Base-by-base conservation (phyloP, 2,113 vertebrate genomes). In the Prietella phreatophila region DNA sequence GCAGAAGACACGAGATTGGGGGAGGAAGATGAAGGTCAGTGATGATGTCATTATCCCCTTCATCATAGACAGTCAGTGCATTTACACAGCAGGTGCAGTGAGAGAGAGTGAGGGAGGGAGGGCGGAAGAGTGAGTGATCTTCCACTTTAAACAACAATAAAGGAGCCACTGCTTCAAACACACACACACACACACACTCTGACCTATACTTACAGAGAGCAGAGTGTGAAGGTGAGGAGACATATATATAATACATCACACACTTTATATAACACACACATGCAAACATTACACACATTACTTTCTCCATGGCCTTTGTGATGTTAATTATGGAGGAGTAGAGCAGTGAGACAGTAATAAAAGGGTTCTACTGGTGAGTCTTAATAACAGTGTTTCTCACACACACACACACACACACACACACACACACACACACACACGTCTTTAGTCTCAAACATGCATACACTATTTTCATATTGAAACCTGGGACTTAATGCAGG, bases 111-210 rank as follows among this genome's bases (percentile, higher is more conserved):
- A 22, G 11, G 15, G 9, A 47, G 20, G 6, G 5, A 25, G 17
- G 4, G 36, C 22, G 47, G 47, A 60, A 20, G 25, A 73, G 80
- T 61, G 87, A 84, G 61, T 71, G 85, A 86, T 27, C 88, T 50
- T 78, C 47, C 3, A 78, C 42, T 78, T 78, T 56, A 56, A 36
- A 30, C 27, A 58, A 36, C 30, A 81, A 58, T 53, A 79, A 79
- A 79, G 27, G 76, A 79, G 25, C 25, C 25, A n/a, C 27, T 78
- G 75, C 75, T 78, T 22, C 3, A 73, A 39, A 61, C 8, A 86
- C 90, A 87, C 82, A 81, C 67, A 67, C 13, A 86, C 39, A 39
- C 89, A 86, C 83, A 60, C 56, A 63, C 5, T 84, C 89, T 92
- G 90, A 89, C 90, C 65, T 89, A 89, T 36, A 82, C 30, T 60